phyloP scores from a whole-genome alignment of 2,113 vertebrate species.

The Numida meleagris region DNA sequence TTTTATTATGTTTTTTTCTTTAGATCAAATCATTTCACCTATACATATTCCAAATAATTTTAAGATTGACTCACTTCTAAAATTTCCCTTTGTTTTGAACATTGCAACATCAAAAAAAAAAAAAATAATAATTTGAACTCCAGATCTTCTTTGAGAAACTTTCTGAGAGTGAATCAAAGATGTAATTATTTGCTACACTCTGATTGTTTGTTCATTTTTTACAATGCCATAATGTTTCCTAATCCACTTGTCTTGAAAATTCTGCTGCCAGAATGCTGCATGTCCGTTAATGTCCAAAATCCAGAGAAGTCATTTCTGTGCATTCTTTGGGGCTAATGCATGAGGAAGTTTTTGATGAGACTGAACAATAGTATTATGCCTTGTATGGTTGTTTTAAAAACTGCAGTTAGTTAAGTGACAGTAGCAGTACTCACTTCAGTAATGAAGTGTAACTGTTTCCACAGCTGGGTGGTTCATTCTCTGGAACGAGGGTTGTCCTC shows the following conservation, averaged over 20 bases:
- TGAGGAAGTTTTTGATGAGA: background rate
- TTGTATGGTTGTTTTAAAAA: background rate
- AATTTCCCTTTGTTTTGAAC: background rate
- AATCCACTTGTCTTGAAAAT: background rate
- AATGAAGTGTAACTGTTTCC: background rate
- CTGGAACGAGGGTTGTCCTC: rapidly evolving
- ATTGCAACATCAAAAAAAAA: background rate
- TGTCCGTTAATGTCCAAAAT: background rate
- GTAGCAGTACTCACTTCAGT: too few species aligned
- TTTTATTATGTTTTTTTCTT: background rate
- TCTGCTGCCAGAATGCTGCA: background rate
- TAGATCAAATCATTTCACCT: background rate
- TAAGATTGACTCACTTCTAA: background rate
- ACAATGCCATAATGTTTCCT: background rate
- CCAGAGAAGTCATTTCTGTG: background rate
- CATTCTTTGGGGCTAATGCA: background rate
- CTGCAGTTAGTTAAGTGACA: background rate
- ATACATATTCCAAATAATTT: background rate
- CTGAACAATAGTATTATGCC: background rate
- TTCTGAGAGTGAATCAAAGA: background rate
- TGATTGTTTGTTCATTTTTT: background rate
- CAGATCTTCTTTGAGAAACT: background rate
- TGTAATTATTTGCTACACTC: background rate
- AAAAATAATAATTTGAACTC: background rate
- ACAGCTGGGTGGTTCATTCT: background rate